Evolutionary conservation across 2,888 invertebrate genomes (phyloP).

Genomic region (Papilio elwesi): DNA sequence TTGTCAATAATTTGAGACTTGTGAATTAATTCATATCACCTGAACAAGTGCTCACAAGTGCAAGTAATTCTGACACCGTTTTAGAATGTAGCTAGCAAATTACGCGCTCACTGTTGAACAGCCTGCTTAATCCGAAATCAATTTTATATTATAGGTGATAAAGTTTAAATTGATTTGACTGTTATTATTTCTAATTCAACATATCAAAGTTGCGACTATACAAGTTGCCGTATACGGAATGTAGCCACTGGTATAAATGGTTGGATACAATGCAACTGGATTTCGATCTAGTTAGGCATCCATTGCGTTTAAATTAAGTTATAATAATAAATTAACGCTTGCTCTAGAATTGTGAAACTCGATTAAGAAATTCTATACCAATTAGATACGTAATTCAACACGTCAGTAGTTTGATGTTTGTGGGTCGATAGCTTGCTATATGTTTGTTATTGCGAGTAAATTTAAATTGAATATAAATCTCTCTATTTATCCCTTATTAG

Average conservation of each 20-base stretch:
- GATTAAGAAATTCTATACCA: slow-evolving; percentile 16
- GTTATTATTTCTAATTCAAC: slow-evolving; percentile 7
- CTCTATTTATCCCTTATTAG: too few species aligned
- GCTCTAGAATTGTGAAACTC: slow-evolving; percentile 25
- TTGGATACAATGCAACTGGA: slow-evolving; percentile 40
- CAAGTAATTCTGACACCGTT: slow-evolving; percentile 41
- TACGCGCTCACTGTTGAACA: slow-evolving; percentile 17
- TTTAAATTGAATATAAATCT: not conserved
- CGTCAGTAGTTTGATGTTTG: not conserved
- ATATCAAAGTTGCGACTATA: slow-evolving; percentile 16
- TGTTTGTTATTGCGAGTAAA: not conserved
- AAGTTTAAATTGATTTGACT: not conserved
- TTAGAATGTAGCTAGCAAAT: slow-evolving; percentile 38
- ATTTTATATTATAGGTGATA: not conserved
- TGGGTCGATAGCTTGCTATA: not conserved
- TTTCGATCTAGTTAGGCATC: slow-evolving; percentile 40
- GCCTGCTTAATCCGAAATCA: not conserved
- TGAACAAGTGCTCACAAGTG: slow-evolving; percentile 33
- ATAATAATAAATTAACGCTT: slow-evolving; percentile 40
- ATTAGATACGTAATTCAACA: slow-evolving; percentile 10
- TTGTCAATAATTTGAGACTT: slow-evolving; percentile 15
- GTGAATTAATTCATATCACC: slow-evolving; percentile 37
- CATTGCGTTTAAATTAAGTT: slow-evolving; percentile 40
- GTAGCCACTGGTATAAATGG: slow-evolving; percentile 31
- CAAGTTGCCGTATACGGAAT: slow-evolving; percentile 36